Percentiles rank a stretch among this genome's conserved stretches.
Conservation (phyloP, 2,113 vertebrate species). For the Protobothrops mucrosquamatus region DNA sequence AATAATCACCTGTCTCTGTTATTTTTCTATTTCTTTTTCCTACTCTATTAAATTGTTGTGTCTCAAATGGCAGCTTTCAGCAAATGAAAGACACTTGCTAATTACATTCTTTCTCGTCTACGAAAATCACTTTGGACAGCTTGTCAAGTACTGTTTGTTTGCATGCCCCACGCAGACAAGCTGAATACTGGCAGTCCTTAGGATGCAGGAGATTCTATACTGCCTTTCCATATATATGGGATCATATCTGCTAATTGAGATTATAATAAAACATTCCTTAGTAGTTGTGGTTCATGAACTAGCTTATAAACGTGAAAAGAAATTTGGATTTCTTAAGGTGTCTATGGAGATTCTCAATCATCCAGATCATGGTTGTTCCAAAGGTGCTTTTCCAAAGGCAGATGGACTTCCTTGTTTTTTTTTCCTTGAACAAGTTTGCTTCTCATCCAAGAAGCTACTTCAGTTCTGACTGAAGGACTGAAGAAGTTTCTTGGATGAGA, state of each 20-base stretch:
- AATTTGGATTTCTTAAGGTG: not conserved
- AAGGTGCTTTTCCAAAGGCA: too few species aligned
- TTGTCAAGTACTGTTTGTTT: not conserved
- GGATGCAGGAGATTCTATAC: not conserved
- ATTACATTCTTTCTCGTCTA: not conserved
- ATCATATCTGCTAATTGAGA: not conserved
- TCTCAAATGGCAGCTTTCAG: constrained; percentile 12
- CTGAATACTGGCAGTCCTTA: not conserved
- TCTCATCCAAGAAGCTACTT: too few species aligned
- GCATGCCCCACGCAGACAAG: not conserved
- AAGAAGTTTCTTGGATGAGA: too few species aligned
- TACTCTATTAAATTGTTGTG: not conserved
- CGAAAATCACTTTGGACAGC: not conserved
- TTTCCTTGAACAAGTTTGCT: too few species aligned
- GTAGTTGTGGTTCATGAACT: not conserved
- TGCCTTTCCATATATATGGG: not conserved
- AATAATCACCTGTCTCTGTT: not conserved
- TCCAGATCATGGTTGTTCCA: too few species aligned
- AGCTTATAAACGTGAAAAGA: not conserved
- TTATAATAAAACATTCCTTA: not conserved
- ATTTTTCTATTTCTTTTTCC: not conserved
- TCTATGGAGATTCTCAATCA: not conserved
- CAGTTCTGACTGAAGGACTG: too few species aligned
- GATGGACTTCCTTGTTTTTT: too few species aligned
- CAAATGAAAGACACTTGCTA: not conserved